Percentiles rank a stretch among this genome's conserved stretches.
Conservation (phyloP, 2,797 vertebrate species). For the Lagodon rhomboides region DNA sequence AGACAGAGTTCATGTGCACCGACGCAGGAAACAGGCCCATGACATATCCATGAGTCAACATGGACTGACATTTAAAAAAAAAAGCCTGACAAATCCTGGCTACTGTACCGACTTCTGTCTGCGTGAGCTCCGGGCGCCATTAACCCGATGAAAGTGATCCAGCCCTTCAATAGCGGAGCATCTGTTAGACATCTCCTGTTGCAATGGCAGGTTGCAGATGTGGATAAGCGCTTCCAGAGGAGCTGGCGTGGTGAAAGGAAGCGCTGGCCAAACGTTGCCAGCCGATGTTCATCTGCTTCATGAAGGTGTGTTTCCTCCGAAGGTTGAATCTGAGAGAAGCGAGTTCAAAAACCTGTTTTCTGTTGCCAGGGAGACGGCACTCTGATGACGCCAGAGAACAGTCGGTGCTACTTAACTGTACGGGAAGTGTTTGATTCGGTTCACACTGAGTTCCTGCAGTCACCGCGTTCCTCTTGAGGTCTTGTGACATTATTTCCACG, state of each 20-base stretch:
- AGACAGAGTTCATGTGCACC: neutral
- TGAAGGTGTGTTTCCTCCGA: conserved; percentile 36
- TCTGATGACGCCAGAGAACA: conserved; percentile 37
- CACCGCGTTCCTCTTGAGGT: conserved; percentile 14
- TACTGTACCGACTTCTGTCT: neutral
- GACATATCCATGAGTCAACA: neutral
- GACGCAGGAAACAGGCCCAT: neutral
- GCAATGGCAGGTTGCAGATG: conserved; percentile 26
- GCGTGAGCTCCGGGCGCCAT: neutral
- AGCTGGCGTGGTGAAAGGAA: conserved; percentile 9
- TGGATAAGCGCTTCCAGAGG: conserved; percentile 14
- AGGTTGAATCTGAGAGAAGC: conserved; percentile 50
- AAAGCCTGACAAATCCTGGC: neutral
- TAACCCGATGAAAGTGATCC: conserved; percentile 8
- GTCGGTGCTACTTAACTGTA: conserved; percentile 16
- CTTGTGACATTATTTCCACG: conserved; percentile 44
- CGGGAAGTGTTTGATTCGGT: conserved; percentile 38
- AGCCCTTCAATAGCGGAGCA: conserved; percentile 35
- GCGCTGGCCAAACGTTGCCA: neutral
- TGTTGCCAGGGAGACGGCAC: conserved; percentile 62
- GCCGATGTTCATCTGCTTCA: conserved; percentile 5
- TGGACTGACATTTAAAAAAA: neutral
- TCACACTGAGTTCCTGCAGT: conserved; percentile 19
- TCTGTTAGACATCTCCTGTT: conserved; percentile 47
- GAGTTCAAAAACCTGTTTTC: conserved; percentile 45